Base-by-base conservation (phyloP, 2,113 vertebrate genomes). In the Zosterops pallidus region DNA sequence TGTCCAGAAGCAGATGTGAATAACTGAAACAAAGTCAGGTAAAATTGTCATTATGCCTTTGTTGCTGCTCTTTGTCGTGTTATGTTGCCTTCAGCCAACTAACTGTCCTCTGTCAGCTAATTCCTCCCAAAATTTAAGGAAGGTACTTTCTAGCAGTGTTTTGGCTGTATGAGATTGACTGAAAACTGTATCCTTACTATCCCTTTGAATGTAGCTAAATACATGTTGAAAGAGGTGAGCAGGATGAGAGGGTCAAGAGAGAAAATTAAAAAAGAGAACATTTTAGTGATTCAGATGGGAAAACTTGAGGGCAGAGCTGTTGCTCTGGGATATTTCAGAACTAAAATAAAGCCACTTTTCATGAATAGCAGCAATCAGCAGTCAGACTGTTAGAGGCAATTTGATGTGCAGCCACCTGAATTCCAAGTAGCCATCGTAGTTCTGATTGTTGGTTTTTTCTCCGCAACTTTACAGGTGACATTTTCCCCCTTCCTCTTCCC, bases 271-370 rank as follows among this genome's bases (percentile, higher is more conserved):
- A 62, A 74, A 64, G 22, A 65, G 49, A 90, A 31, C 41, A 83
- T 70, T 96, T 78, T 31, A 93, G 76, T 0, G 0, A 69, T 65
- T 89, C 83, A 82, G 64, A 87, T 2, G 4, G 53, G 60, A 42
- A 82, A 89, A 76, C 22, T 75, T 47, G 25, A 46, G 52, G 60
- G 56, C 44, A 89, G 56, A 93, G 50, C 47, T 70, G 55, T 57
- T 83, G 63, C 49, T 68, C 65, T 72, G 65, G 44, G 28, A 68
- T 71, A 72, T 79, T 86, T 84, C 65, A 89, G 64, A 87, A 67
- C 65, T 84, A 79, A 91, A 96, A 75, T 83, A 94, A 93, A 94
- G 47, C 26, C 62, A 46, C 41, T 92, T 92, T 60, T 92, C 65
- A 69, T 39, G 69, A 95, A 94, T 53, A 87, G 69, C 3, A 49